Evolutionary conservation across 2,888 invertebrate genomes (phyloP).

Genomic region (Mamestra brassicae): DNA sequence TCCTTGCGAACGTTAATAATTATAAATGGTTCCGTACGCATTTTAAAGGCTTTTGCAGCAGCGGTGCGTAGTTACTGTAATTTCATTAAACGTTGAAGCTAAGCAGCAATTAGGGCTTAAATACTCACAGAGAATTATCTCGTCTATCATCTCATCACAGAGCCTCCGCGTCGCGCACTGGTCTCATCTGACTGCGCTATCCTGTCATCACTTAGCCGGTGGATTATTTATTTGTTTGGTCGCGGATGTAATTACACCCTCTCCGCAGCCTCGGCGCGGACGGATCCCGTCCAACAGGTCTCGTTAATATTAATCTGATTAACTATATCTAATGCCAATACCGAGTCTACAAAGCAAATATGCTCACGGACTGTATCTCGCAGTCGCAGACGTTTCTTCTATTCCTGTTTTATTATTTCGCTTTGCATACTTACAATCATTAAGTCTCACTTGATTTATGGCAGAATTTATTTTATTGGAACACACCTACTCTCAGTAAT

Average conservation of each 20-base stretch:
- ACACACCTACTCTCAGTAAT: slow-evolving; percentile 40
- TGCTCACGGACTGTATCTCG: slow-evolving; percentile 35
- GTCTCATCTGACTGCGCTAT: slow-evolving; percentile 68
- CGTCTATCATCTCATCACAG: slow-evolving; percentile 50
- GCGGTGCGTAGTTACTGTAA: slow-evolving; percentile 47
- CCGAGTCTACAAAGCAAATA: slow-evolving; percentile 64
- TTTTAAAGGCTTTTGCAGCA: slow-evolving; percentile 44
- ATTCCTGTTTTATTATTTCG: slow-evolving; percentile 44
- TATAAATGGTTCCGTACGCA: slow-evolving; percentile 52
- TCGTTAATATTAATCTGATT: slow-evolving; percentile 85
- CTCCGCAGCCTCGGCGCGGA: slow-evolving; percentile 73
- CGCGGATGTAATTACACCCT: slow-evolving; percentile 83
- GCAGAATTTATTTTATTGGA: slow-evolving; percentile 46
- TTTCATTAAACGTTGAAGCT: slow-evolving; percentile 56
- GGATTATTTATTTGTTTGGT: slow-evolving; percentile 85
- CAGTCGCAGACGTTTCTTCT: slow-evolving; percentile 40
- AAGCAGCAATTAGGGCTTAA: slow-evolving; percentile 57
- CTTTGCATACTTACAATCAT: slow-evolving; percentile 48
- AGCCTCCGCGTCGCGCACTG: slow-evolving; percentile 50
- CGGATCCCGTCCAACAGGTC: slow-evolving; percentile 80
- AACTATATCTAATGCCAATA: slow-evolving; percentile 78
- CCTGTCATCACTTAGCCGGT: slow-evolving; percentile 79
- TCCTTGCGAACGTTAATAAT: slow-evolving; percentile 53
- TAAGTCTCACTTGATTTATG: slow-evolving; percentile 44
- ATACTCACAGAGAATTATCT: slow-evolving; percentile 47